Base-by-base conservation (phyloP, 35 echinoderm and acorn worm species). In the Stichopus chloronotus region DNA sequence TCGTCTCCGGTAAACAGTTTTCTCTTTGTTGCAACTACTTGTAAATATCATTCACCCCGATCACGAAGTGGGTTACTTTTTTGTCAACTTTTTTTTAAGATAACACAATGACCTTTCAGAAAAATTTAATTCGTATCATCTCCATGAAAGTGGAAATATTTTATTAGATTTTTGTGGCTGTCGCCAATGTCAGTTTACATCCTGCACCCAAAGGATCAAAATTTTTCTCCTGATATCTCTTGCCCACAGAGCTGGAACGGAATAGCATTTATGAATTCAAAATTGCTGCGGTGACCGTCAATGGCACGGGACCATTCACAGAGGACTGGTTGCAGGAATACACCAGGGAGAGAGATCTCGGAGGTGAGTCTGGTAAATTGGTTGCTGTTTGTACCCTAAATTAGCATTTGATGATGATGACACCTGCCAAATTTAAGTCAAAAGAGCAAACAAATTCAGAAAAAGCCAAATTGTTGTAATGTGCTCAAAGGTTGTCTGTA, bases 281-380 rank as follows among this genome's bases (percentile, higher is more conserved):
- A 58, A 92, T 99, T 24, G 93, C 93, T 54, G 94, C 94, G 17
- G 60, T 89, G 7, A 99, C 94, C 16, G 72, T 76, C 10, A 99
- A 99, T 82, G 97, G 97, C 7, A 99, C 95, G 25, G 95, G 97
- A 69, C 97, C 97, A 14, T 99, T 81, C 57, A 95, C 97, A 8
- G 93, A 93, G 7, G 95, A 96, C 6, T 99, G 97, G 97, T 58
- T 94, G 9, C 88, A 79, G 56, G 89, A 88, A 63, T 88, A 22
- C 16, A 88, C 86, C 13, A 56, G 14, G 6, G 86, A 88, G n/a
- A 22, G 55, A n/a, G 57, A 78, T 59, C 21, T 79, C 7, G 85
- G 76, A 21, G 85, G 84, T 89, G 59, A 88, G 90, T 79, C 53
- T 25, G 5, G 6, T 17, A 12, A 23, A 25, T 25, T 78, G 21